phyloP scores from a whole-genome alignment of 2,888 invertebrate species.

The Mythimna lalbum region DNA sequence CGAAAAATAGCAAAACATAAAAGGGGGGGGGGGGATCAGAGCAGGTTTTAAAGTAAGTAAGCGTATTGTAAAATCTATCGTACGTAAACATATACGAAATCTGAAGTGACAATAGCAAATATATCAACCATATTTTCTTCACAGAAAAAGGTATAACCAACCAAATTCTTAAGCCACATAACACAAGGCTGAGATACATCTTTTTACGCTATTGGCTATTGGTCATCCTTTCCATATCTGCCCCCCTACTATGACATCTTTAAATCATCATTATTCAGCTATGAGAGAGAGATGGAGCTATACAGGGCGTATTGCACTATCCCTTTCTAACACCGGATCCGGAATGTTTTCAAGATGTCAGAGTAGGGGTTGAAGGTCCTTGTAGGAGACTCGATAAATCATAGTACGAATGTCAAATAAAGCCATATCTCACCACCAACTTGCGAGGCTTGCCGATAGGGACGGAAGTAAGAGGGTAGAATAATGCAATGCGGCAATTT shows the following conservation, averaged over 20 bases:
- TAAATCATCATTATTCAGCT: too few species aligned
- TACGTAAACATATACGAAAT: too few species aligned
- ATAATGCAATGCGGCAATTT: slow-evolving; percentile 15
- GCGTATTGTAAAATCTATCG: too few species aligned
- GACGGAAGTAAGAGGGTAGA: neutral
- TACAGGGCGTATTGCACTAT: too few species aligned
- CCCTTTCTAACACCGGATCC: too few species aligned
- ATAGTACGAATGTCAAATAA: slow-evolving; percentile 57
- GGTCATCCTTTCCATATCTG: slow-evolving; percentile 45
- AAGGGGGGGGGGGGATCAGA: too few species aligned
- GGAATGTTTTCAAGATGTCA: too few species aligned
- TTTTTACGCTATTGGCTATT: slow-evolving; percentile 11
- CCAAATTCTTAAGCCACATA: slow-evolving; percentile 7
- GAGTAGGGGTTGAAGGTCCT: slow-evolving; percentile 15
- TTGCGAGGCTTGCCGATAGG: slow-evolving; percentile 40
- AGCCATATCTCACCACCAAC: slow-evolving; percentile 58
- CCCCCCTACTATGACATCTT: too few species aligned
- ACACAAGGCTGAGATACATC: slow-evolving; percentile 3
- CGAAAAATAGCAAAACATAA: too few species aligned
- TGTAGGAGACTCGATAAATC: slow-evolving; percentile 51
- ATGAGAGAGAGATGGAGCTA: too few species aligned
- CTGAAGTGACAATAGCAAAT: too few species aligned
- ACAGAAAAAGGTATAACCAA: neutral
- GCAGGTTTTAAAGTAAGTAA: too few species aligned
- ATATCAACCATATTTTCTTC: neutral